A percentile compares a stretch with the other conserved stretches of the same genome.
phyloP scores from a whole-genome alignment of 2,888 invertebrate genomes.

The Oscheius sp. region DNA sequence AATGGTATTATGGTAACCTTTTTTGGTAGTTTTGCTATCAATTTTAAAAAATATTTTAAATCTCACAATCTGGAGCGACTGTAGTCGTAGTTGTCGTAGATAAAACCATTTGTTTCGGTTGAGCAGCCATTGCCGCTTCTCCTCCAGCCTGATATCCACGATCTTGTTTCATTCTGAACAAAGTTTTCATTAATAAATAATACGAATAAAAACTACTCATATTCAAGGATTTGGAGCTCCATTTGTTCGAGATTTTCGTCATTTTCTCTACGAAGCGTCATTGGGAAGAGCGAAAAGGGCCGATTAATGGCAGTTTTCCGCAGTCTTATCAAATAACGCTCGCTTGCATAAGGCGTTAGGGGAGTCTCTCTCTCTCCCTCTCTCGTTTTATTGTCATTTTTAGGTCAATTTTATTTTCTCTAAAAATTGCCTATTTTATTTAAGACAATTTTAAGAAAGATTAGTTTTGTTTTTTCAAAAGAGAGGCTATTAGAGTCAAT shows the following conservation, averaged over 20 bases:
- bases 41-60: too few species aligned
- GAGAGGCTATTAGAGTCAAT: not conserved
- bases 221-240: constrained; percentile 9
- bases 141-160: not conserved
- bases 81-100: constrained; percentile 13
- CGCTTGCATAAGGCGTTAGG: not conserved
- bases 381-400: too few species aligned
- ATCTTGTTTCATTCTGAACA: constrained; percentile 17
- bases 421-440: too few species aligned
- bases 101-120: not conserved
- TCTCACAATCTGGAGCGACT: constrained; percentile 7
- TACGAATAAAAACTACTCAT: not conserved
- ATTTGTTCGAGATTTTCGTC: not conserved
- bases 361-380: too few species aligned
- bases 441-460: too few species aligned
- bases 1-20: not conserved
- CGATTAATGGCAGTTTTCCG: constrained; percentile 5
- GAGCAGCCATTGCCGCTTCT: not conserved
- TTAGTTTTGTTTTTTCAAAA: too few species aligned
- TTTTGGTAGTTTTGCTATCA: too few species aligned
- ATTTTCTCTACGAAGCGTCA: not conserved
- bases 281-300: not conserved
- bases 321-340: constrained; percentile 10
- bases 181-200: too few species aligned
- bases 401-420: too few species aligned